Evolutionary conservation across 2,113 vertebrate species (phyloP).

Genomic region (Aphelocoma coerulescens): DNA sequence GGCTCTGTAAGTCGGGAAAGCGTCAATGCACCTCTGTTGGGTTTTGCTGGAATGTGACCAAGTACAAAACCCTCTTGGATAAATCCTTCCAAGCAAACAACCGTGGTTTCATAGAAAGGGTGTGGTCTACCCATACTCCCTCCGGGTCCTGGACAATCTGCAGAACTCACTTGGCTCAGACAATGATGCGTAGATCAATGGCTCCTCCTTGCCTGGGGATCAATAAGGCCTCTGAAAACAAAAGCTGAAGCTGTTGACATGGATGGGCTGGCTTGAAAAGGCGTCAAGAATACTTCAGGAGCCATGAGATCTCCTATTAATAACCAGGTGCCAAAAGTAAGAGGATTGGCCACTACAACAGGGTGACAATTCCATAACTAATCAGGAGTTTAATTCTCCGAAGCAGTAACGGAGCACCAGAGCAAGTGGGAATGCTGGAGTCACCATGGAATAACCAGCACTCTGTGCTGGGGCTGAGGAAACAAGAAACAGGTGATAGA

Average conservation of each 20-base stretch:
- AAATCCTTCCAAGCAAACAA: background rate
- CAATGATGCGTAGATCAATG: background rate
- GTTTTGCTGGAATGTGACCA: background rate
- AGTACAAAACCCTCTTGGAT: background rate
- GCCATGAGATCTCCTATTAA: background rate
- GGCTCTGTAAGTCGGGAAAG: rapidly evolving
- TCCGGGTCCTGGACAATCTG: background rate
- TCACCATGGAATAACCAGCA: background rate
- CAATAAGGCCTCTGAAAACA: background rate
- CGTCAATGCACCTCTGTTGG: background rate
- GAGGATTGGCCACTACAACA: background rate
- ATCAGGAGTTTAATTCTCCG: background rate
- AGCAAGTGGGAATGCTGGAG: background rate
- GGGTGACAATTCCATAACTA: background rate
- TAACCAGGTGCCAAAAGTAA: background rate
- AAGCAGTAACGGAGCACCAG: background rate
- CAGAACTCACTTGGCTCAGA: background rate
- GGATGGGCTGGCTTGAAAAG: background rate
- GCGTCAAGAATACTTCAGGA: background rate
- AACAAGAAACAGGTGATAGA: background rate
- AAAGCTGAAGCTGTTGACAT: background rate
- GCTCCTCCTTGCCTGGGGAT: background rate
- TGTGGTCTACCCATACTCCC: background rate
- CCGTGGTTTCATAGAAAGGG: background rate
- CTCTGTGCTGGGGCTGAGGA: background rate